Base-by-base conservation (phyloP, 2,888 invertebrate species). In the Hipparchia semele region DNA sequence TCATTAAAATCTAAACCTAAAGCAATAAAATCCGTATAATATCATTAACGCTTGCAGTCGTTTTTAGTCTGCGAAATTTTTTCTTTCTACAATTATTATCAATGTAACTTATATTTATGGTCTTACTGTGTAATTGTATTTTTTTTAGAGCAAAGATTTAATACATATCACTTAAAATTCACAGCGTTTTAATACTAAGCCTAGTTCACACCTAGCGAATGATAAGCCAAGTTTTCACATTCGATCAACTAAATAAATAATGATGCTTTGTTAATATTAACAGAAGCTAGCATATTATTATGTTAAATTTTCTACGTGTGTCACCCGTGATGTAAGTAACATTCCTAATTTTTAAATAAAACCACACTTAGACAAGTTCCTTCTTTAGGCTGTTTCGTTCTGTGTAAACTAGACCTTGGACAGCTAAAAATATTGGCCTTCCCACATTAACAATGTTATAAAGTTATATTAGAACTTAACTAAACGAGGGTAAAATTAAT, bases 131-230 rank as follows among this genome's bases (percentile, higher is more conserved):
- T 39, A 3, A 23, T 23, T n/a, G 33, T 59, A 60, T 60, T 60
- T 60, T 0, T 60, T 5, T 60, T 23, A 39, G 33, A 39, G 39
- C 12, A 60, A 39, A 60, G 56, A 13, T 13, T 23, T 5, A 4
- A 58, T 13, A 13, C 8, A 58, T 39, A 58, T 68, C 65, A 66
- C 58, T 56, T 68, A 9, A 33, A 58, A 68, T 68, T 68, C 67
- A 68, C 67, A 68, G 67, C 67, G 45, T 58, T n/a, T 58, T 46
- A 68, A 68, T 68, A 68, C 67, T 68, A 39, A 66, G 12, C 46
- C 46, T 13, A 49, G 46, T 62, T 49, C 46, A 49, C 62, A 62
- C 62, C 13, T 49, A 45, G n/a, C 6, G 13, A 62, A 46, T 62
- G 62, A 46, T 61, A 61, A 12, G 45, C 60, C 39, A 12, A 33